A percentile compares a stretch with the other conserved stretches of the same genome.
These are phyloP conservation scores for Glomeris maerens DNA, from an alignment of 1,140 invertebrate genomes.

Conservation along the genomic window DNA sequence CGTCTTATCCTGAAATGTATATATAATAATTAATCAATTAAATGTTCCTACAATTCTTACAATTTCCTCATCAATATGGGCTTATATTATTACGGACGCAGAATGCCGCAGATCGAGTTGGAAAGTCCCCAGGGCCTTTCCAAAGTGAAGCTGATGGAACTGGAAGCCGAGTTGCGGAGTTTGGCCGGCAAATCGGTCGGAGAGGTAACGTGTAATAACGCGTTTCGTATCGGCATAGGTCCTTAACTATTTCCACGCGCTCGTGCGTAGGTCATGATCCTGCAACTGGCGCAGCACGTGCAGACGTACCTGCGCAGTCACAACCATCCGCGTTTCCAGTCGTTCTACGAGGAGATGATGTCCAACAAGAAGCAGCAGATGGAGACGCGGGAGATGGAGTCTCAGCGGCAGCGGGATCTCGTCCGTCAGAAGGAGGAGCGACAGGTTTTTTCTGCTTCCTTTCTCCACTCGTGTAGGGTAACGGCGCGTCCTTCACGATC, in stretches of 20 bases:
- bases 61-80: background rate
- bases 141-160: slow-evolving; percentile 37
- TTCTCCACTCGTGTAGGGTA: too few relatives aligned
- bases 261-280: slow-evolving; percentile 44
- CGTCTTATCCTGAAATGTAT: slow-evolving; percentile 56
- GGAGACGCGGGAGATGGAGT: slow-evolving; percentile 23
- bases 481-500: background rate
- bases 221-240: slow-evolving; percentile 4
- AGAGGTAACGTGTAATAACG: slow-evolving; percentile 35
- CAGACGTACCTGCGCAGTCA: slow-evolving; percentile 50
- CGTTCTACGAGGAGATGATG: slow-evolving; percentile 73
- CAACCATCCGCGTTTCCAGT: slow-evolving; percentile 54
- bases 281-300: slow-evolving; percentile 51
- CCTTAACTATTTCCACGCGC: background rate
- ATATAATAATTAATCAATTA: slow-evolving; percentile 18
- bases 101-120: slow-evolving; percentile 44
- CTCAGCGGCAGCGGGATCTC: slow-evolving; percentile 39
- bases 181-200: slow-evolving; percentile 43
- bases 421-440: slow-evolving; percentile 44
- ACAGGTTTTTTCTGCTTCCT: slow-evolving; percentile 28
- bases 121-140: slow-evolving; percentile 54
- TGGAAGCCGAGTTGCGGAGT: slow-evolving; percentile 41
- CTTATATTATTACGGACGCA: slow-evolving; percentile 22
- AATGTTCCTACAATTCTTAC: background rate
- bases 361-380: slow-evolving; percentile 43